Evolutionary conservation across 2,113 vertebrate genomes (phyloP), one percentile per base, ranked within the genome.

Genomic region (Phrynosoma platyrhinos): DNA sequence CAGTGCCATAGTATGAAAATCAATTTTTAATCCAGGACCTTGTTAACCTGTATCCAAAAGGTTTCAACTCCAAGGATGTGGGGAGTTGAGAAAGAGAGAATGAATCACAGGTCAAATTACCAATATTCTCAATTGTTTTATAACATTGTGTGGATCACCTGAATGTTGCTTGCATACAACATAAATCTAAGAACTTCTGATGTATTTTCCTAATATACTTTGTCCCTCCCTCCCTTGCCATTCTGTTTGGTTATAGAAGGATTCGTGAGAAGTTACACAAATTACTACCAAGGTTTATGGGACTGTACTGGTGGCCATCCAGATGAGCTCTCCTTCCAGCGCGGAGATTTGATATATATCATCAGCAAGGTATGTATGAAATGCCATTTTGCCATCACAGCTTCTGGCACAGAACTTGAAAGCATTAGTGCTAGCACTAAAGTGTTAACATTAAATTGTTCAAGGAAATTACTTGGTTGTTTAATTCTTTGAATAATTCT

Each of bases 231-330:
- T 69, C 66, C 72, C 94, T 32, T 83, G 79, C 66, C 18, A 21
- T 71, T 91, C 66, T 95, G 87, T 85, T 89, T 93, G 69, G 88
- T 77, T 92, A 93, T 27, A 96, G 97, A 58, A 8, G 86, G 10
- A 64, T 82, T 92, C 86, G 83, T 84, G 36, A 87, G 64, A 79
- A 97, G 98, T 93, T 98, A 97, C 1, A 87, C 97, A 36, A 97
- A 93, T 91, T 99, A 97, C 92, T 99, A 98, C 95, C 99, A 98
- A 89, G 96, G 98, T 2, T 23, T 98, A 9, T 99, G 99, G 99
- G 98, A 99, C 88, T 99, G 98, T 95, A 93, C n/a, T 16, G 93
- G 96, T 1, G 97, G 98, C 36, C 93, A 98, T 40, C 95, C 97
- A 0, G 98, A 99, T 4, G 99, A 99, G 94, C 97, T 99, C 92